Evolutionary conservation across 2,888 invertebrate species (phyloP), one percentile per base, ranked within the genome.

Genomic region (Metellina segmentata): DNA sequence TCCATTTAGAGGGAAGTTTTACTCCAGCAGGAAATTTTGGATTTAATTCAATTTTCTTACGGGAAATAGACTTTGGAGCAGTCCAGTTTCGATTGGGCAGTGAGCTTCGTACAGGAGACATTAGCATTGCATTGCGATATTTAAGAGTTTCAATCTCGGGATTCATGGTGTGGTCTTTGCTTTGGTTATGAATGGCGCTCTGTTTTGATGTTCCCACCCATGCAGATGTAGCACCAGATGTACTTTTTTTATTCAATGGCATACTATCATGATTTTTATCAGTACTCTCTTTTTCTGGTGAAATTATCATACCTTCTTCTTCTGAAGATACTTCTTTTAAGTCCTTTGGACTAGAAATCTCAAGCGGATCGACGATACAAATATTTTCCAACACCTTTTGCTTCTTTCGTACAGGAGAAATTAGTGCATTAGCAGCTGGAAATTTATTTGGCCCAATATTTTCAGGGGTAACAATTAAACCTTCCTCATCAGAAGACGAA

Each of bases 1-100:
- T 85, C 91, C 91, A 91, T 19, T 88, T 79, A 9, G 61, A 53
- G 9, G 91, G 91, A 61, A 91, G 75, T 81, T 91, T 91, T 49
- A 91, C 91, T 51, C 91, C 91, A 74, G 88, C 82, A 48, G 91
- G 88, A n/a, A 91, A 83, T 20, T 78, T 82, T 7, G 85, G 81
- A 48, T 87, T 75, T 20, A 19, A 13, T 77, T 71, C 82, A 70
- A 9, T 53, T 82, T 69, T 77, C 78, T 82, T 86, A 16, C 71
- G n/a, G 8, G 11, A 16, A 13, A 20, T 11, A 11, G 82, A 74
- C 53, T 86, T 81, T 1, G 52, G 48, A 53, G 2, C 69, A 20
- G 49, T 72, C 52, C 19, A n/a, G 52, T 71, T 11, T 11, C 11
- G 72, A 19, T 9, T 51, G 7, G 9, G 49, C 8, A 9, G 16